phyloP scores from a whole-genome alignment of 2,113 vertebrate species.

The Varanus salvator region DNA sequence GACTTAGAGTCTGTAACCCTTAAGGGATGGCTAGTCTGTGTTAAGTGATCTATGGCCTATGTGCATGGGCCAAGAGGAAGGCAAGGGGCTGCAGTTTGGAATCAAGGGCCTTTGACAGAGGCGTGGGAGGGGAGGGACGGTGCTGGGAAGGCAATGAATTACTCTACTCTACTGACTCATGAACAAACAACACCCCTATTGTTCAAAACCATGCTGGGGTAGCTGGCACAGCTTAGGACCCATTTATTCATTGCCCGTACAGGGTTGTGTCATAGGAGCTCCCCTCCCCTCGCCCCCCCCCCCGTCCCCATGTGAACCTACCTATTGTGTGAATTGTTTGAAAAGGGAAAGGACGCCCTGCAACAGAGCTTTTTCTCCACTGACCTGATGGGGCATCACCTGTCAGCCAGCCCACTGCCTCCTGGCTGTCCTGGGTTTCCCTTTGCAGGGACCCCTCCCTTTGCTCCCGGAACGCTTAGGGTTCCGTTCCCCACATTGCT shows the following conservation, averaged over 20 bases:
- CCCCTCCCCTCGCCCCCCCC: fast-evolving
- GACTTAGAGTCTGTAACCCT: not conserved
- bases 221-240: conserved; percentile 68
- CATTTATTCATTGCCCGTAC: not conserved
- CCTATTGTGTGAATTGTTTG: not conserved
- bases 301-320: fast-evolving
- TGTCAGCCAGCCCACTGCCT: not conserved
- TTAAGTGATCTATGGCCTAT: not conserved
- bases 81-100: not conserved
- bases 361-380: not conserved
- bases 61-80: not conserved
- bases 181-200: conserved; percentile 64
- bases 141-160: not conserved
- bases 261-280: conserved; percentile 6
- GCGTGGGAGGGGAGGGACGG: not conserved
- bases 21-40: not conserved
- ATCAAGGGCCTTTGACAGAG: not conserved
- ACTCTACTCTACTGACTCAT: not conserved
- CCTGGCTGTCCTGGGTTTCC: not conserved
- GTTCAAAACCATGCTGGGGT: conserved; percentile 20
- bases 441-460: not conserved
- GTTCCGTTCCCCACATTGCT: not conserved
- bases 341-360: not conserved
- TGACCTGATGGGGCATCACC: not conserved
- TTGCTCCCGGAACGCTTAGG: not conserved